Base-by-base conservation (phyloP, 92 coral and sea anemone genomes). In the Palythoa grandiflora region DNA sequence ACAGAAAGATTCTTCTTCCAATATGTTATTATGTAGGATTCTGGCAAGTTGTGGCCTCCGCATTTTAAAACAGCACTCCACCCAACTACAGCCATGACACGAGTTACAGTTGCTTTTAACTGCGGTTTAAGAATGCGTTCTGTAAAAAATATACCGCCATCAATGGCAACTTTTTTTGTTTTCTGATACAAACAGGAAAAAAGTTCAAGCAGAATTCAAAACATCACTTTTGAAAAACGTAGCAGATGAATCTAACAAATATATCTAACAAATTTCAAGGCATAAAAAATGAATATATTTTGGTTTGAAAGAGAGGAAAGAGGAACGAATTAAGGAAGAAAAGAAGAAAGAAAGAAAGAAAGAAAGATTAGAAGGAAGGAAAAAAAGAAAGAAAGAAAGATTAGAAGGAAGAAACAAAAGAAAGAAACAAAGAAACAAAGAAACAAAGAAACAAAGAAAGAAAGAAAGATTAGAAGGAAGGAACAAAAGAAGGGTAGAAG, bases 81-180 rank as follows among this genome's bases (percentile, higher is more conserved):
- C 2, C 76, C 86, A 48, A 65, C 71, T 0, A 71, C 57, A 21
- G 71, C 28, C 11, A 17, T 81, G 61, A 81, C 55, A 48, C 48
- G 75, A 81, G 74, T 28, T 75, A 12, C 52, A 5, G 47, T 71
- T 28, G 86, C 86, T 63, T 66, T 53, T 17, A 81, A 9, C n/a
- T 40, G 59, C 9, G 86, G 86, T 17, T 66, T 47, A 14, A 65
- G 48, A 4, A 81, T 66, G 9, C 86, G 63, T 81, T 81, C 86
- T 81, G 86, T 20, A 37, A 40, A 77, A 12, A 54, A 5, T 0
- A 35, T 3, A 53, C 28, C 9, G 16, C 44, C 2, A 16, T 38
- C 37, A 19, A 37, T 66, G n/a, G 1, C 1, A 1, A 0, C 28
- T 28, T 0, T 28, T 28, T 6, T 66, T 66, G 9, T 21, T 66